A percentile compares a stretch with the other conserved stretches of the same genome.
Conservation (phyloP, 2,113 vertebrate species). For the Empidonax alnorum region DNA sequence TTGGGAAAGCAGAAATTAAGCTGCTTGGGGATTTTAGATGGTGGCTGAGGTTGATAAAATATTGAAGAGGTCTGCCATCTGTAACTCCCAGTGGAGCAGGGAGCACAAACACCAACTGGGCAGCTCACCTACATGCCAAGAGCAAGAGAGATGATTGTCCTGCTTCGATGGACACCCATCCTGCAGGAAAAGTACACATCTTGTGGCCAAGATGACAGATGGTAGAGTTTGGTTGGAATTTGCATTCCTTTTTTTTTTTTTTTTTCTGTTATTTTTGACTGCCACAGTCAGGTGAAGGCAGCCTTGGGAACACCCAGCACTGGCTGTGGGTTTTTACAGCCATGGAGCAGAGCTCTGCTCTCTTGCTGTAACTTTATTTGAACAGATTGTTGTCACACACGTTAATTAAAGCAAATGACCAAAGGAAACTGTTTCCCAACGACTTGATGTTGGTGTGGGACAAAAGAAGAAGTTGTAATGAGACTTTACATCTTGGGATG, state of each 20-base stretch:
- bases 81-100: neutral
- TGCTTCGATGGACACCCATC: neutral
- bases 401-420: neutral
- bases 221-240: neutral
- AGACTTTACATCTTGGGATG: neutral
- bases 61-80: constrained; percentile 17
- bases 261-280: neutral
- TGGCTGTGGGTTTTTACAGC: rapidly evolving
- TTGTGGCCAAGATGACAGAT: neutral
- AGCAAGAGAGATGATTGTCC: neutral
- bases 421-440: neutral
- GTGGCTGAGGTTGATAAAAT: constrained; percentile 41
- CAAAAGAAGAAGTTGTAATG: neutral
- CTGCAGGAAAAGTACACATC: neutral
- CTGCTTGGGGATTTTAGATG: constrained; percentile 3
- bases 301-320: neutral
- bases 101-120: neutral
- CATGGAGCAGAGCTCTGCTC: neutral
- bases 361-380: neutral
- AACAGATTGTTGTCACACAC: rapidly evolving
- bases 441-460: neutral
- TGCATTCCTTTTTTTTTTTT: neutral
- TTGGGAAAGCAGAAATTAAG: neutral
- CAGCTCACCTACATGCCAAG: neutral
- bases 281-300: neutral